Percentiles rank a stretch among this genome's conserved stretches.
Conservation (phyloP, 23 tunicate genomes). For the Phallusia fumigata region DNA sequence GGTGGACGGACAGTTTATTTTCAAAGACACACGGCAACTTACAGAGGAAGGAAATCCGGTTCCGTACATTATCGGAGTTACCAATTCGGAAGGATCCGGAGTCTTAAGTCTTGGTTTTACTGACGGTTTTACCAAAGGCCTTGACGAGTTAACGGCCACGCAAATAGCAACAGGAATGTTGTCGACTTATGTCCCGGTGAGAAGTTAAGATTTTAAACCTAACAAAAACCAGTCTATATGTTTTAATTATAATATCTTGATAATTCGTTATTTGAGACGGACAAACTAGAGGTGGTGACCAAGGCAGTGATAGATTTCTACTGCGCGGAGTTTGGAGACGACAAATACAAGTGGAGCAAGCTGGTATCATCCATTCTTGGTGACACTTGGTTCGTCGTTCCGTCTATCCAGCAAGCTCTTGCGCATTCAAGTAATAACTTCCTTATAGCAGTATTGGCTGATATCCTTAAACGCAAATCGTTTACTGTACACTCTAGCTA, state of each 20-base stretch:
- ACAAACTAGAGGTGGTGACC: background rate
- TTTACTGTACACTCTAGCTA: too few species aligned
- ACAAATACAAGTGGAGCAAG: conserved; percentile 16
- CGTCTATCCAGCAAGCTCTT: background rate
- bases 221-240: background rate
- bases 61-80: conserved; percentile 1
- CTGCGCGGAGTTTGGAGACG: background rate
- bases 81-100: conserved; percentile 16
- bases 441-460: background rate
- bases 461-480: too few species aligned
- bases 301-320: background rate
- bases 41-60: background rate
- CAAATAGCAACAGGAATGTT: background rate
- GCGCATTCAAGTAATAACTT: conserved; percentile 13
- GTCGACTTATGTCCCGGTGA: background rate
- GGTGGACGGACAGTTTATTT: background rate
- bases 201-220: background rate
- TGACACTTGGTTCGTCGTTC: background rate
- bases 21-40: background rate
- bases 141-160: background rate
- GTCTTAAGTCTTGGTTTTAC: background rate
- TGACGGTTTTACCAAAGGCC: background rate
- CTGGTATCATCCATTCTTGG: background rate
- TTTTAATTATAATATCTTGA: background rate
- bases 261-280: background rate